Evolutionary conservation across 2,888 invertebrate genomes (phyloP).

Genomic region (Lepas anatifera): DNA sequence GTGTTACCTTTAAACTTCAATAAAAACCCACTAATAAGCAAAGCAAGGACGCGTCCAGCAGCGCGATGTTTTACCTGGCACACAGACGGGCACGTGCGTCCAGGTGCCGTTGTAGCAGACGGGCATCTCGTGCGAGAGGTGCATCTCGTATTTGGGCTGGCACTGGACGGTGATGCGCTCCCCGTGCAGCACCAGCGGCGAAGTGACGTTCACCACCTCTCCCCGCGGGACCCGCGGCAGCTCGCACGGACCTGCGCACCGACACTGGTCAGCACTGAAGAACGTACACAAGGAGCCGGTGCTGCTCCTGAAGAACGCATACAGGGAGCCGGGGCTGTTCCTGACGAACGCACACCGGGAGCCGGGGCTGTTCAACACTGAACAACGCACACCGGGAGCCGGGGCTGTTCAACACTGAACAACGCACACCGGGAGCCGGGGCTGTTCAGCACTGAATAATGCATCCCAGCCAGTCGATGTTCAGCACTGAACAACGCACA

Average conservation of each 20-base stretch:
- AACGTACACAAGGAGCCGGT: background rate
- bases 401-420: too few species aligned
- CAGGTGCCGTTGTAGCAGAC: constrained; percentile 91
- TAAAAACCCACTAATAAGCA: too few species aligned
- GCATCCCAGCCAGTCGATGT: too few species aligned
- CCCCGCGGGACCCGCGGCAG: constrained; percentile 56
- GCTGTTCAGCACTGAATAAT: too few species aligned
- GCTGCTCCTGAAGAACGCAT: background rate
- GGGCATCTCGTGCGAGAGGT: constrained; percentile 48
- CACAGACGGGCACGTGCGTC: constrained; percentile 80
- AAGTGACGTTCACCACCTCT: constrained; percentile 27
- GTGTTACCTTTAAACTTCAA: too few species aligned
- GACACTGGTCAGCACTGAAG: background rate
- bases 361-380: too few species aligned
- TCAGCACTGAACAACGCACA: too few species aligned
- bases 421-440: too few species aligned
- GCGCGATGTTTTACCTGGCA: constrained; percentile 64
- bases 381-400: too few species aligned
- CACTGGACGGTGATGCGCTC: constrained; percentile 63
- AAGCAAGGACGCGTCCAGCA: too few species aligned
- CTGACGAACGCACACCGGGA: too few species aligned
- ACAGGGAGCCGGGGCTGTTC: too few species aligned
- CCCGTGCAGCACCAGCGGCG: constrained; percentile 48
- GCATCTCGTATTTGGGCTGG: constrained; percentile 58
- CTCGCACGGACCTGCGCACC: constrained; percentile 71